These are phyloP conservation scores for Emberiza fucata DNA, from an alignment of 2,113 vertebrate genomes.

Conservation along the genomic window DNA sequence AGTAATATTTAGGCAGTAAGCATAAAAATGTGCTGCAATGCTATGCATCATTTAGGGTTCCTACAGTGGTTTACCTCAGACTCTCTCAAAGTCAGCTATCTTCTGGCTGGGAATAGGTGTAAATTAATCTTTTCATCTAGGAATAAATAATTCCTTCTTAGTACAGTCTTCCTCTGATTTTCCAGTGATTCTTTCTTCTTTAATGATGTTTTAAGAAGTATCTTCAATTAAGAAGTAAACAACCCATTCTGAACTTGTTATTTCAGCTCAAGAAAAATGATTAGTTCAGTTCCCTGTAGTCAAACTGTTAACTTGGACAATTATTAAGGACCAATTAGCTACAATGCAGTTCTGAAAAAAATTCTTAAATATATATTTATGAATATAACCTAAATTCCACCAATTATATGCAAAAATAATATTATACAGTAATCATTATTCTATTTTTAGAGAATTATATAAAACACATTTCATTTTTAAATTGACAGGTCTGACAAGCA, in stretches of 20 bases:
- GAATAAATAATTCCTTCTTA: constrained; percentile 1
- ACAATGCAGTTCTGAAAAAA: background rate
- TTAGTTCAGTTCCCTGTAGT: background rate
- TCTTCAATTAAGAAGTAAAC: background rate
- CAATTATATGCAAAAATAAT: background rate
- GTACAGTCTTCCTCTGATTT: background rate
- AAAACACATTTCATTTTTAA: background rate
- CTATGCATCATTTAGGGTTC: background rate
- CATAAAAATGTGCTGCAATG: background rate
- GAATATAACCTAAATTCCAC: background rate
- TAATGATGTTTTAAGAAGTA: background rate
- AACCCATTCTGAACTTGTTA: background rate
- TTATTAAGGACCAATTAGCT: background rate
- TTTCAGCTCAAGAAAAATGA: background rate
- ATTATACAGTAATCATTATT: background rate
- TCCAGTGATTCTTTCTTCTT: background rate
- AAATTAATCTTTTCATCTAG: background rate
- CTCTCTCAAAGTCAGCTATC: background rate
- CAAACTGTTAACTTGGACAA: background rate
- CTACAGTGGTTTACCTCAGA: background rate
- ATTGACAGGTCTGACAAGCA: background rate
- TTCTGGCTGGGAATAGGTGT: background rate
- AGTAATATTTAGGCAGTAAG: background rate
- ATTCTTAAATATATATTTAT: background rate
- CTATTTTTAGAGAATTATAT: background rate